phyloP scores from a whole-genome alignment of 2,113 vertebrate genomes.

The Columba livia region DNA sequence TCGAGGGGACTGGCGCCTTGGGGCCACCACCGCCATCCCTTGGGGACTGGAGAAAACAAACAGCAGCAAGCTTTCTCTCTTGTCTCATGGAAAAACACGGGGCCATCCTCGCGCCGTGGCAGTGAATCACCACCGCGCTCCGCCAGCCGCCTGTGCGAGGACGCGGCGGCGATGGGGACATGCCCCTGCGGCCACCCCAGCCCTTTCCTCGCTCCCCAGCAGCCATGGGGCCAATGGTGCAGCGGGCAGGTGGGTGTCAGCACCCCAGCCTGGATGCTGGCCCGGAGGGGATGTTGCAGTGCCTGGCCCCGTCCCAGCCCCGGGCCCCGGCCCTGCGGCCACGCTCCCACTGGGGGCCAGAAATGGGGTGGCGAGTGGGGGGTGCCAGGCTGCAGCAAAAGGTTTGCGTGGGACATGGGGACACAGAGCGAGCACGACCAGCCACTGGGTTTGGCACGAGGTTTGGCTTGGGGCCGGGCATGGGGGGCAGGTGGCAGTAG shows the following conservation, averaged over 20 bases:
- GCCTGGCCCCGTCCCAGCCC: background rate
- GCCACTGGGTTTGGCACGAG: rapidly evolving
- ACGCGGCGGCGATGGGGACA: rapidly evolving
- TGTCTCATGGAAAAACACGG: background rate
- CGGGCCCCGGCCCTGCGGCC: background rate
- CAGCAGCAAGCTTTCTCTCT: background rate
- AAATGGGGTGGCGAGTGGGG: rapidly evolving
- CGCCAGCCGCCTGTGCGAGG: background rate
- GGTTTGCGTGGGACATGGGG: rapidly evolving
- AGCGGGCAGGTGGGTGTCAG: rapidly evolving
- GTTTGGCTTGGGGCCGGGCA: background rate
- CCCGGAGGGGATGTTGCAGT: background rate
- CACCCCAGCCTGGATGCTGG: background rate
- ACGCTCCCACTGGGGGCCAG: rapidly evolving
- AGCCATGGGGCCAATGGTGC: rapidly evolving
- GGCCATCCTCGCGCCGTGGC: rapidly evolving
- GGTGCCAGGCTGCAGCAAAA: rapidly evolving
- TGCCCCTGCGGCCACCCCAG: rapidly evolving
- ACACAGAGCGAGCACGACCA: background rate
- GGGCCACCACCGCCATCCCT: rapidly evolving
- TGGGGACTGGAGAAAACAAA: background rate
- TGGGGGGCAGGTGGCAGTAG: background rate
- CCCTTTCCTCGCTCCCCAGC: rapidly evolving
- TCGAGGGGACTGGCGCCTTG: background rate
- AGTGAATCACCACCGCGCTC: background rate